These are phyloP conservation scores for Lucilia sericata DNA, from an alignment of 1,140 invertebrate species.

Conservation along the genomic window DNA sequence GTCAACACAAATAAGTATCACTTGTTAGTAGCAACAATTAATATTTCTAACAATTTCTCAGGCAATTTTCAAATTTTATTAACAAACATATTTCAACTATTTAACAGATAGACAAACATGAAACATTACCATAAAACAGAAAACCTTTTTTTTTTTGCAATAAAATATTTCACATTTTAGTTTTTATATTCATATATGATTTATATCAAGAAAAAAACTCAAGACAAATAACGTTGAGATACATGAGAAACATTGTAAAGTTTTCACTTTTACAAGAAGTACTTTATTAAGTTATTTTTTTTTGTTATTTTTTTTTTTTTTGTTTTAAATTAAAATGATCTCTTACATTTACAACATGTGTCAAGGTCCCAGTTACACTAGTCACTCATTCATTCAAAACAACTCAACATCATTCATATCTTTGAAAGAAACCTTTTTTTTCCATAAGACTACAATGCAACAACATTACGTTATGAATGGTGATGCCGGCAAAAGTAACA, in stretches of 20 bases:
- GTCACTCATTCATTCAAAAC: not conserved
- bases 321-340: not conserved
- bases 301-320: not conserved
- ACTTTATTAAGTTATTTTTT: not conserved
- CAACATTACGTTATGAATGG: not conserved
- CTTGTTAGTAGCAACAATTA: no score
- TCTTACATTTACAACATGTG: not conserved
- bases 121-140: not conserved
- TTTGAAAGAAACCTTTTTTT: not conserved
- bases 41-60: no score
- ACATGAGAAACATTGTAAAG: not conserved
- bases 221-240: not conserved
- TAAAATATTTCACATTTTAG: not conserved
- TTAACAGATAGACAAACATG: not conserved
- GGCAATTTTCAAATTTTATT: no score
- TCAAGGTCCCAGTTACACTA: not conserved
- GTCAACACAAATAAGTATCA: no score
- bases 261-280: constrained; percentile 11
- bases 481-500: not conserved
- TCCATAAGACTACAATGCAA: not conserved
- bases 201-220: not conserved
- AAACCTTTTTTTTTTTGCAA: no score
- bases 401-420: not conserved
- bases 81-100: no score
- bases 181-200: not conserved